Base-by-base conservation (phyloP, 2,113 vertebrate species). In the Engystomops pustulosus region DNA sequence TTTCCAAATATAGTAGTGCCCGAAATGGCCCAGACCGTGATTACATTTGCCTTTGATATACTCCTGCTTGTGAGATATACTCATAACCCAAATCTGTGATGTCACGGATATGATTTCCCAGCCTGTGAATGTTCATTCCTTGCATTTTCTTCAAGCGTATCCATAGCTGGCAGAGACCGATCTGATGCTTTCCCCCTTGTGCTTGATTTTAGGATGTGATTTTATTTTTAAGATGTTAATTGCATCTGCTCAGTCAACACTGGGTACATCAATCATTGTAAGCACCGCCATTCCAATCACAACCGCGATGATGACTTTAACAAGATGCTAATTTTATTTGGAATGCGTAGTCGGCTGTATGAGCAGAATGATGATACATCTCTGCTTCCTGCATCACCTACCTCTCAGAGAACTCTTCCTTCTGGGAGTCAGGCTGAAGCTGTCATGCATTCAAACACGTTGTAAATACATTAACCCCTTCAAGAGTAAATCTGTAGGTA, bases 271-370 rank as follows among this genome's bases (percentile, higher is more conserved):
- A 84, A 84, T 84, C 83, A 84, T 67, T 53, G 49, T 84, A 70
- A 84, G 83, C 75, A 79, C 47, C 36, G 83, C 34, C 72, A 68
- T 84, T 69, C 15, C 62, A 84, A 70, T 79, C 62, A 69, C 74
- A 79, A 79, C 62, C 4, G 62, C 41, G 23, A 78, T 84, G 75
- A 84, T 84, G 83, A 79, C 62, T 84, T 79, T 84, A 84, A 84
- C 83, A 84, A 79, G 83, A 84, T 84, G 83, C 75, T 84, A 78
- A 84, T 84, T 84, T 69, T 84, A 84, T 84, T 84, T 84, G 49
- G 75, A 84, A 70, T 77, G 60, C 58, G 51, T 77, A 51, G 23
- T 32, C 30, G 53, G 82, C 47, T 49, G 36, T 45, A 84, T 32
- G 23, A 84, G 55, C 65, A 79, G 34, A 67, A 79, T 41, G 34